phyloP scores from a whole-genome alignment of 2,888 invertebrate genomes.

The Drosophila emarginata region DNA sequence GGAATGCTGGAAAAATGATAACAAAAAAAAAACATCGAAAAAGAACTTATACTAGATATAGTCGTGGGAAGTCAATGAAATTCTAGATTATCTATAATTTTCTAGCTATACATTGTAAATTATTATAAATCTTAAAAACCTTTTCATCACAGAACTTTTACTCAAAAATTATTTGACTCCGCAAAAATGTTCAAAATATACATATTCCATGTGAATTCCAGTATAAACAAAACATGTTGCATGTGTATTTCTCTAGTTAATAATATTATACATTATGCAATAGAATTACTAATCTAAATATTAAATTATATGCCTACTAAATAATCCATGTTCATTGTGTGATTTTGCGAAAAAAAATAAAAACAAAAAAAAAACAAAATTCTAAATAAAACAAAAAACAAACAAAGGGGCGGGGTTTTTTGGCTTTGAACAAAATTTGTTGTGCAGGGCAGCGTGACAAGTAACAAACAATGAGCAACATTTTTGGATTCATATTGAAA shows the following conservation, averaged over 20 bases:
- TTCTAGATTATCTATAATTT: background rate
- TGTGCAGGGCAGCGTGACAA: conserved; percentile 74
- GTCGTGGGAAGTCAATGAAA: conserved; percentile 1
- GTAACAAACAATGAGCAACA: conserved; percentile 55
- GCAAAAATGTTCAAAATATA: too few relatives aligned
- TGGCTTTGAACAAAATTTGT: background rate
- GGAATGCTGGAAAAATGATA: background rate
- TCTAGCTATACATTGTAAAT: too few relatives aligned
- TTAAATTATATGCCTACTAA: conserved; percentile 4
- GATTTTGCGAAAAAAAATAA: background rate
- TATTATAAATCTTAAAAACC: too few relatives aligned
- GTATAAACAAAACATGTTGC: background rate
- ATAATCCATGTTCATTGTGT: conserved; percentile 7
- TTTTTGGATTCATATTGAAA: conserved; percentile 62
- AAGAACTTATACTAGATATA: background rate
- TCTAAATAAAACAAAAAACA: conserved; percentile 18
- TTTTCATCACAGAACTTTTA: too few relatives aligned
- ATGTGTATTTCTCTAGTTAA: background rate
- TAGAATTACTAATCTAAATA: conserved; percentile 2
- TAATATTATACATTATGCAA: conserved; percentile 3
- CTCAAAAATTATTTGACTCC: too few relatives aligned
- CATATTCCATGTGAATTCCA: background rate
- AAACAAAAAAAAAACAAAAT: background rate
- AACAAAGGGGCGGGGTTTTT: background rate
- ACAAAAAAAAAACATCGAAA: too few relatives aligned